Percentiles rank a stretch among this genome's conserved stretches.
These are phyloP conservation scores for Xiphias gladius DNA, from an alignment of 2,113 vertebrate species.

Conservation along the genomic window DNA sequence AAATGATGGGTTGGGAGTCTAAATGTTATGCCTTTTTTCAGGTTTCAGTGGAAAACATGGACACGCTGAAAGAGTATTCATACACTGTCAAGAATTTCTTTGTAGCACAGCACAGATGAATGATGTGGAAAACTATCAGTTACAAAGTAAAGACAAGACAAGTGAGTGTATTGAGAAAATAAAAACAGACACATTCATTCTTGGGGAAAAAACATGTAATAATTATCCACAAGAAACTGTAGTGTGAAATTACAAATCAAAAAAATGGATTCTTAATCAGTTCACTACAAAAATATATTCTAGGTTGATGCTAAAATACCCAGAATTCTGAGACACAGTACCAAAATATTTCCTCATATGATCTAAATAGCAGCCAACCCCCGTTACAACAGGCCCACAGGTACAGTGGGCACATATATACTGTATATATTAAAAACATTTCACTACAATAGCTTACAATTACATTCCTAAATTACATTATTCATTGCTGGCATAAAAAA, in stretches of 20 bases:
- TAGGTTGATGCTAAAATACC: conserved; percentile 79
- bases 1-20: conserved; percentile 11
- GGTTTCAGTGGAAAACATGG: background rate
- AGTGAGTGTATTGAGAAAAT: background rate
- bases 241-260: conserved; percentile 83
- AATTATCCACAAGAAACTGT: conserved; percentile 80
- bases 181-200: conserved; percentile 49
- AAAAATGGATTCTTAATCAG: conserved; percentile 77
- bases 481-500: conserved; percentile 79
- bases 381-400: conserved; percentile 82
- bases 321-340: conserved; percentile 84
- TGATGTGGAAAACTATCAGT: background rate
- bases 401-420: conserved; percentile 80
- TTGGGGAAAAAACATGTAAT: conserved; percentile 74
- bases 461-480: conserved; percentile 85
- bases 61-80: background rate
- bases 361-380: conserved; percentile 88
- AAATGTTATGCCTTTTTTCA: background rate
- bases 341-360: conserved; percentile 85
- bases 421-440: conserved; percentile 86
- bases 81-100: background rate
- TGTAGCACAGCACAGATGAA: background rate
- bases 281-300: conserved; percentile 89
- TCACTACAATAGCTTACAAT: conserved; percentile 85
- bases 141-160: background rate